Evolutionary conservation across 2,797 vertebrate species (phyloP).

Genomic region (Champsocephalus gunnari): DNA sequence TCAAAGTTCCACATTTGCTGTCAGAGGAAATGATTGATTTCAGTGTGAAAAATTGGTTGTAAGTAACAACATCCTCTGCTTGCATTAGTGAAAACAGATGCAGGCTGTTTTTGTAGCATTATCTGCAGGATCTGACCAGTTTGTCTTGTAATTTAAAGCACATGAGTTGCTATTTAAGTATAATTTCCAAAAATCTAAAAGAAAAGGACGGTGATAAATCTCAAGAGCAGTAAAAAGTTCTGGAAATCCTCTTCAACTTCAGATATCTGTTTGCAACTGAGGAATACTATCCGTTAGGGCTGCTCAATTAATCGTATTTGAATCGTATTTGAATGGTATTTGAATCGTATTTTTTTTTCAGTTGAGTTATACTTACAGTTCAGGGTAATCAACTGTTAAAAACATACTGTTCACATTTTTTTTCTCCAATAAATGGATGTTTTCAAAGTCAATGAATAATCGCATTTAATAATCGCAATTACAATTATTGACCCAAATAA

Average conservation of each 20-base stretch:
- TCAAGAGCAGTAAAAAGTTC: conserved; percentile 80
- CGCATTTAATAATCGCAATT: too few species aligned
- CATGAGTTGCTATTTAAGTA: conserved; percentile 82
- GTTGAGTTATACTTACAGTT: too few species aligned
- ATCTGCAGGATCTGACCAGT: conserved; percentile 86
- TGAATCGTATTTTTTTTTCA: too few species aligned
- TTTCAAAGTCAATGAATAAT: too few species aligned
- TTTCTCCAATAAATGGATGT: too few species aligned
- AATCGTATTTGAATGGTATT: too few species aligned
- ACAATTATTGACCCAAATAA: too few species aligned
- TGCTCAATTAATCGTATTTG: too few species aligned
- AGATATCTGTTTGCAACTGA: conserved; percentile 82
- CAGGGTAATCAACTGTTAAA: too few species aligned
- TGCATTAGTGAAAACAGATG: conserved; percentile 89
- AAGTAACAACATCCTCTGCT: conserved; percentile 90
- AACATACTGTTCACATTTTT: too few species aligned
- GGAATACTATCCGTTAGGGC: conserved; percentile 8
- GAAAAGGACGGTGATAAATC: conserved; percentile 83
- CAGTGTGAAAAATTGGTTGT: conserved; percentile 86
- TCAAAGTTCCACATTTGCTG: conserved; percentile 74
- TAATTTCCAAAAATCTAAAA: conserved; percentile 85
- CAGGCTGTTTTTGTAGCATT: conserved; percentile 80
- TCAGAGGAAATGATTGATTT: conserved; percentile 85
- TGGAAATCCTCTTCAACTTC: conserved; percentile 73
- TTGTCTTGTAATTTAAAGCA: conserved; percentile 85